Evolutionary conservation across 2,888 invertebrate genomes (phyloP).

Genomic region (Leptinotarsa peninsularis): DNA sequence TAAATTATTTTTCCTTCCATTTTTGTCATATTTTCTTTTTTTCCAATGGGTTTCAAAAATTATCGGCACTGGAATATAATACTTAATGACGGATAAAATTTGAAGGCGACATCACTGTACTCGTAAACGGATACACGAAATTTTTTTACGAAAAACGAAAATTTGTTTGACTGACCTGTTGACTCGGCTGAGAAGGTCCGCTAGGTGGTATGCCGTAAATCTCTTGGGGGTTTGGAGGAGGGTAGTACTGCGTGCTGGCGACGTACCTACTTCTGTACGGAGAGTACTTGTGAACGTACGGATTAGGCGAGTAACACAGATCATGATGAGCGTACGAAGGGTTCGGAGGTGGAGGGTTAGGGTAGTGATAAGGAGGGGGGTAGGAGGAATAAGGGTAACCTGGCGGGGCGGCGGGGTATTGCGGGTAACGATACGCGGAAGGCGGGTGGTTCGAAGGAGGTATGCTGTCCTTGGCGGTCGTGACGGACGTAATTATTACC

Average conservation of each 20-base stretch:
- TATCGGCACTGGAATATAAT: too few species aligned
- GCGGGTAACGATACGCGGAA: constrained; percentile 66
- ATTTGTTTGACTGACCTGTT: constrained; percentile 53
- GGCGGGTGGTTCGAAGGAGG: constrained; percentile 67
- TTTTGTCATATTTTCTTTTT: too few species aligned
- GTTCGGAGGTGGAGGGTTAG: constrained; percentile 66
- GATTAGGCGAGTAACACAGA: constrained; percentile 68
- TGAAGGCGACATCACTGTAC: too few species aligned
- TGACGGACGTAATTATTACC: constrained; percentile 66
- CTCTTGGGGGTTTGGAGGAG: constrained; percentile 65
- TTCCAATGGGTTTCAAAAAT: too few species aligned
- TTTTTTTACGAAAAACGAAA: background rate
- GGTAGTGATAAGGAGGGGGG: constrained; percentile 65
- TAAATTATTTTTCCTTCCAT: too few species aligned
- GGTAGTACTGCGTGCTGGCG: constrained; percentile 67
- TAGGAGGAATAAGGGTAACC: constrained; percentile 62
- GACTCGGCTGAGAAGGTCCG: constrained; percentile 58
- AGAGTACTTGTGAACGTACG: constrained; percentile 60
- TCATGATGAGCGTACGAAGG: constrained; percentile 67
- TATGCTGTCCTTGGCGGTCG: constrained; percentile 61
- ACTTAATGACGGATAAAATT: too few species aligned
- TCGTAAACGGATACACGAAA: too few species aligned
- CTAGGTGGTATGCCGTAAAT: constrained; percentile 66
- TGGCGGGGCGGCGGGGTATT: constrained; percentile 61
- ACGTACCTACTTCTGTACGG: constrained; percentile 60